phyloP scores from a whole-genome alignment of 1,140 invertebrate species.

The Drosophila triauraria region DNA sequence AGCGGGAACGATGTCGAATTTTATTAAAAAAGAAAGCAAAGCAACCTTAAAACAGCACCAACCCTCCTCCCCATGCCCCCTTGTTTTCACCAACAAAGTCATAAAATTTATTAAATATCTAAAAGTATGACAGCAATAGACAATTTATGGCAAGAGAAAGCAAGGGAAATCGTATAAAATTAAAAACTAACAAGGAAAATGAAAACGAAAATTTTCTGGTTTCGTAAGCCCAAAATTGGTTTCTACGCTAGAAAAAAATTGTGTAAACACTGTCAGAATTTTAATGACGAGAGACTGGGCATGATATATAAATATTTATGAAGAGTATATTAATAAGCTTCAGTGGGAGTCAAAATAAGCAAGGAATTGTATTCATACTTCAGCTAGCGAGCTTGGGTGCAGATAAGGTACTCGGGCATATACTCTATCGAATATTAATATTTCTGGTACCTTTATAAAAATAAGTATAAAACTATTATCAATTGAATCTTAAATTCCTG shows the following conservation, averaged over 20 bases:
- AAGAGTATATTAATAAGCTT: conserved; percentile 33
- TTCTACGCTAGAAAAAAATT: conserved; percentile 4
- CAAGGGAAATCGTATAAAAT: conserved; percentile 10
- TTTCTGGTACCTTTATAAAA: not conserved
- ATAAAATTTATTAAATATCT: conserved; percentile 83
- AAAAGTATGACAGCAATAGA: conserved; percentile 82
- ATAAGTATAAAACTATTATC: no score
- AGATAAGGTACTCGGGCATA: fast-evolving
- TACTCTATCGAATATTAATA: not conserved
- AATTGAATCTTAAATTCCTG: no score
- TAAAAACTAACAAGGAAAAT: conserved; percentile 32
- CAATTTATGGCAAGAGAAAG: conserved; percentile 63
- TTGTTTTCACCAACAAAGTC: conserved; percentile 35
- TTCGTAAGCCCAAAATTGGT: conserved; percentile 13
- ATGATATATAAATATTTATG: conserved; percentile 50
- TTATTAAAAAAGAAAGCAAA: conserved; percentile 72
- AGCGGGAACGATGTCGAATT: conserved; percentile 49
- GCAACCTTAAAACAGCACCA: conserved; percentile 37
- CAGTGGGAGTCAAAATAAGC: conserved; percentile 20
- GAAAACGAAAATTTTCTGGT: conserved; percentile 41
- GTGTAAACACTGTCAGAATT: conserved; percentile 37
- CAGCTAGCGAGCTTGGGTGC: not conserved
- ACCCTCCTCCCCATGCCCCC: conserved; percentile 1
- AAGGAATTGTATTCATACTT: conserved; percentile 32
- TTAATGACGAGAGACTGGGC: conserved; percentile 33